These are phyloP conservation scores for Agonopterix alstromeriana DNA, from an alignment of 2,888 invertebrate genomes.

Conservation along the genomic window DNA sequence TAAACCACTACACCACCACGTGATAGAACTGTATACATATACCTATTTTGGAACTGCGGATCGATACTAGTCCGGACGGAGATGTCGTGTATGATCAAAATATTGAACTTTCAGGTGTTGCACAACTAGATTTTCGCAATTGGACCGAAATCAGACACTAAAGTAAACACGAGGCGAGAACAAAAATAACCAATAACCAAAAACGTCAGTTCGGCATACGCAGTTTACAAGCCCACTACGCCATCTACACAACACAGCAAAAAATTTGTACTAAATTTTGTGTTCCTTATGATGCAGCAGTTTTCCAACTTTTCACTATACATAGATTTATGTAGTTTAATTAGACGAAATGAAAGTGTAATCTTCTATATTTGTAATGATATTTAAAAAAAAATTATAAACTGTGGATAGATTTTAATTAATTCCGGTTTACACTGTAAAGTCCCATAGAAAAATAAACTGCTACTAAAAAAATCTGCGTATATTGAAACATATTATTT, in stretches of 20 bases:
- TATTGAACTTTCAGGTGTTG: slow-evolving; percentile 54
- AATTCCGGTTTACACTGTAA: no score
- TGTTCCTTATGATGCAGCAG: slow-evolving; percentile 32
- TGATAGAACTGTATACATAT: slow-evolving; percentile 76
- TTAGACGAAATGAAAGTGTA: no score
- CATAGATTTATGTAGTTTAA: no score
- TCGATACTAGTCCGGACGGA: slow-evolving; percentile 55
- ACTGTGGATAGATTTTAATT: no score
- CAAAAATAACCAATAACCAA: slow-evolving; percentile 65
- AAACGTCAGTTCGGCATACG: slow-evolving; percentile 75
- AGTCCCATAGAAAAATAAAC: no score
- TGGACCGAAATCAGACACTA: slow-evolving; percentile 73
- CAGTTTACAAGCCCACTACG: slow-evolving; percentile 71
- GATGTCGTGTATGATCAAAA: slow-evolving; percentile 39
- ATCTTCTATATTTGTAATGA: background rate
- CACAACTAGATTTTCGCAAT: slow-evolving; percentile 70
- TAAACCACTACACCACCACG: slow-evolving; percentile 78
- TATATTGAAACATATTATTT: no score
- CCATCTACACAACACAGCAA: slow-evolving; percentile 66
- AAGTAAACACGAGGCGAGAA: slow-evolving; percentile 78
- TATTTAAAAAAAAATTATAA: background rate
- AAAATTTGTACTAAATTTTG: slow-evolving; percentile 36
- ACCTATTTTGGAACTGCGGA: slow-evolving; percentile 63
- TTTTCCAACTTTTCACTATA: no score
- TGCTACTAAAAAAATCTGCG: no score